phyloP scores from a whole-genome alignment of 1,140 invertebrate genomes.

The Anadara kagoshimensis region DNA sequence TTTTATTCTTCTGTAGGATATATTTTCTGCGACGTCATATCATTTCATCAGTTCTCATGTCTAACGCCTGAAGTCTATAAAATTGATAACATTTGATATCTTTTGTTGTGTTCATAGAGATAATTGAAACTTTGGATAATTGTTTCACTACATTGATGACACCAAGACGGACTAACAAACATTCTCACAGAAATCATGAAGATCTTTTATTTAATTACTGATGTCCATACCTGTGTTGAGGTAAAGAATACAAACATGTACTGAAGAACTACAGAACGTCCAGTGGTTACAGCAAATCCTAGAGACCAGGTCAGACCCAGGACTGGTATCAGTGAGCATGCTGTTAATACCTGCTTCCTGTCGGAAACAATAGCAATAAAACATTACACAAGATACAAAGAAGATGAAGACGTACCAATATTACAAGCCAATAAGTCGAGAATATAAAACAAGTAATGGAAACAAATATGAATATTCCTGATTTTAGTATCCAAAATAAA shows the following conservation, averaged over 20 bases:
- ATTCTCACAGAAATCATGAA: no score
- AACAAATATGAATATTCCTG: neutral
- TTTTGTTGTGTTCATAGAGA: no score
- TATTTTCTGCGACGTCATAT: no score
- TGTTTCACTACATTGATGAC: no score
- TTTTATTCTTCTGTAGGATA: no score
- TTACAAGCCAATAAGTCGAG: neutral
- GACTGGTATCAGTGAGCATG: conserved; percentile 38
- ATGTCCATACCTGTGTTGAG: conserved; percentile 44
- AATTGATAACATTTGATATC: no score
- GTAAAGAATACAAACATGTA: conserved; percentile 52
- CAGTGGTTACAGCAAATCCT: conserved; percentile 33
- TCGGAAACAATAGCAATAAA: neutral
- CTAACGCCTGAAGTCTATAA: no score
- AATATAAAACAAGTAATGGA: neutral
- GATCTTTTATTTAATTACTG: neutral
- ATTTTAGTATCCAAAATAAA: neutral
- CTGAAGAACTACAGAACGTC: conserved; percentile 7
- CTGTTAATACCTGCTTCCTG: conserved; percentile 41
- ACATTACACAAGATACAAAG: neutral
- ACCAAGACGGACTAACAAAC: no score
- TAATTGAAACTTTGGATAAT: no score
- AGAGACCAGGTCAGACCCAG: conserved; percentile 48
- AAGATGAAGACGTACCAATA: neutral
- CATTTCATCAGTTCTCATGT: no score